Percentiles rank a stretch among this genome's conserved stretches.
Conservation (phyloP, 2,888 invertebrate genomes). For the Pimpla rufipes region DNA sequence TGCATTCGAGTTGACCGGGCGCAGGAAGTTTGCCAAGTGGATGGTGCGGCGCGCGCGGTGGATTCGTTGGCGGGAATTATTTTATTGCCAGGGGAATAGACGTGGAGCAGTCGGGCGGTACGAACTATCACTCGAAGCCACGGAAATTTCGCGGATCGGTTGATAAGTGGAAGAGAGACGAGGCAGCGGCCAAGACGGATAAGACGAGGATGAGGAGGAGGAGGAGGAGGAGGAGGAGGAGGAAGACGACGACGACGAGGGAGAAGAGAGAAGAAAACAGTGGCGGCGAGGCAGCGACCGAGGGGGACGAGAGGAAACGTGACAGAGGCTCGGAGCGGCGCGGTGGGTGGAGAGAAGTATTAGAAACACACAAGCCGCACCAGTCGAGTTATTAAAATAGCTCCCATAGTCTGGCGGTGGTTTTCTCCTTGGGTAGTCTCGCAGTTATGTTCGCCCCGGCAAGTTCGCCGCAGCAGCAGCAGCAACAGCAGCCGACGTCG, state of each 20-base stretch:
- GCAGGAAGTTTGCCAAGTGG: conserved; percentile 64
- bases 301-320: conserved; percentile 21
- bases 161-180: conserved; percentile 56
- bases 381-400: conserved; percentile 74
- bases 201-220: conserved; percentile 73
- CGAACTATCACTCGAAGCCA: conserved; percentile 7
- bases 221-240: conserved; percentile 74
- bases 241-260: conserved; percentile 64
- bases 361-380: conserved; percentile 48
- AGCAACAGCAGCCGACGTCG: neutral
- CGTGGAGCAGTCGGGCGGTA: conserved; percentile 1
- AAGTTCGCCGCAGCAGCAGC: conserved; percentile 46
- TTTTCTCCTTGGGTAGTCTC: conserved; percentile 66
- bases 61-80: conserved; percentile 57
- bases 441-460: conserved; percentile 67
- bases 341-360: conserved; percentile 57
- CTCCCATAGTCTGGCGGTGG: conserved; percentile 71
- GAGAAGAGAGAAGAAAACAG: conserved; percentile 11
- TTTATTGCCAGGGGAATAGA: conserved; percentile 47
- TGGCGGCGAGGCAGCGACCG: neutral
- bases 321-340: conserved; percentile 33
- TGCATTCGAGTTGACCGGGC: conserved; percentile 56
- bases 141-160: conserved; percentile 22
- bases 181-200: conserved; percentile 7
- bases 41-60: neutral